Base-by-base conservation (phyloP, 2,888 invertebrate genomes). In the Arrhopalites spinosus region DNA sequence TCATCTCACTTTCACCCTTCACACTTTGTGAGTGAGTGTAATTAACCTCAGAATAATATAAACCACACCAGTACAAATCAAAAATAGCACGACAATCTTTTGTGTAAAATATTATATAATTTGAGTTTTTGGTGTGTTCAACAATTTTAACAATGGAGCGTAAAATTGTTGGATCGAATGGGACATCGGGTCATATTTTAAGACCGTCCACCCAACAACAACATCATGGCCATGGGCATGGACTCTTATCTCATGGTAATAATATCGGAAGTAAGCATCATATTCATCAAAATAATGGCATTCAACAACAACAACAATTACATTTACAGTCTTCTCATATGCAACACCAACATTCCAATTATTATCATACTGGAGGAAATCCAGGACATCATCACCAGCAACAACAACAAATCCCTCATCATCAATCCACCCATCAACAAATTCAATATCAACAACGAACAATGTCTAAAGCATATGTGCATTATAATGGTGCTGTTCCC, bases 391-490 rank as follows among this genome's bases (percentile, higher is more conserved):
- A 67, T 73, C 78, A 78, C 70, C 79, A 78, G 45, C 73, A 73
- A 72, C 74, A 68, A 13, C 79, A 79, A 43, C 77, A 75, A 71
- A 77, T 76, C 29, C 75, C 68, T 17, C 73, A 74, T 13, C 67
- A 67, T n/a, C 78, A 78, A 63, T 75, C 76, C 56, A 73, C 73
- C 50, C 80, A 81, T 7, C 72, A 72, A 72, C 70, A 71, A 43
- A 47, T 56, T 8, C 70, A 56, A 2, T 29, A 50, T 25, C 79
- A 80, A 71, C 75, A 73, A 67, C 68, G 79, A 71, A 78, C 80
- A 17, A 70, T 80, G 43, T 79, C 80, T 47, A 81, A 80, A 63
- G 75, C 79, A n/a, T 79, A 79, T 70, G 43, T 50, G 71, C 77
- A 73, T 76, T 78, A 75, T 73, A 70, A 23, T 59, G 70, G 15